These are phyloP conservation scores for Acanthosepion esculentum DNA, from an alignment of 2,888 invertebrate genomes.

Conservation along the genomic window DNA sequence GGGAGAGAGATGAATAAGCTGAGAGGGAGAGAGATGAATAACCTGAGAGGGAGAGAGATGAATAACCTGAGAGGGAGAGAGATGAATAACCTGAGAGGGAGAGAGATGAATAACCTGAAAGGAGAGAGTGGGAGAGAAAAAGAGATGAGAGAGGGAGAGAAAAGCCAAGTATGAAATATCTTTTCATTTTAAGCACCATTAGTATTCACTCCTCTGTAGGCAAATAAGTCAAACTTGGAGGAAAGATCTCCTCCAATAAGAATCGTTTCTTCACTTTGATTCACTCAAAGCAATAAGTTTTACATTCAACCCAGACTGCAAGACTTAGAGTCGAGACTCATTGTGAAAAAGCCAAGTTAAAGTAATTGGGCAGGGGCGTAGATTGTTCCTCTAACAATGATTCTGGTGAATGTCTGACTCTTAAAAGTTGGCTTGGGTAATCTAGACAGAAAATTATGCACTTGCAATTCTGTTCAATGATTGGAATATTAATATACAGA, in stretches of 20 bases:
- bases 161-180: neutral
- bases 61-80: neutral
- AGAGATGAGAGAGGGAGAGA: too few relatives aligned
- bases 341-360: constrained; percentile 8
- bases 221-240: neutral
- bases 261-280: too few relatives aligned
- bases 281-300: neutral
- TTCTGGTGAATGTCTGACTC: neutral
- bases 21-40: too few relatives aligned
- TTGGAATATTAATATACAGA: neutral
- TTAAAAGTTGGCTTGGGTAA: neutral
- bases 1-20: too few relatives aligned
- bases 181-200: neutral
- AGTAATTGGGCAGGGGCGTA: neutral
- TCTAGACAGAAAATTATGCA: neutral
- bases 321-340: neutral
- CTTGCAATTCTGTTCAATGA: neutral
- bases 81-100: too few relatives aligned
- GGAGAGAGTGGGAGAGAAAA: too few relatives aligned
- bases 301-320: neutral
- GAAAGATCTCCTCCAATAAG: neutral
- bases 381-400: neutral
- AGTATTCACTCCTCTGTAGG: neutral
- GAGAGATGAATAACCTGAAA: too few relatives aligned
- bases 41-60: neutral